phyloP scores from a whole-genome alignment of 2,113 vertebrate genomes.

The Chloebia gouldiae region DNA sequence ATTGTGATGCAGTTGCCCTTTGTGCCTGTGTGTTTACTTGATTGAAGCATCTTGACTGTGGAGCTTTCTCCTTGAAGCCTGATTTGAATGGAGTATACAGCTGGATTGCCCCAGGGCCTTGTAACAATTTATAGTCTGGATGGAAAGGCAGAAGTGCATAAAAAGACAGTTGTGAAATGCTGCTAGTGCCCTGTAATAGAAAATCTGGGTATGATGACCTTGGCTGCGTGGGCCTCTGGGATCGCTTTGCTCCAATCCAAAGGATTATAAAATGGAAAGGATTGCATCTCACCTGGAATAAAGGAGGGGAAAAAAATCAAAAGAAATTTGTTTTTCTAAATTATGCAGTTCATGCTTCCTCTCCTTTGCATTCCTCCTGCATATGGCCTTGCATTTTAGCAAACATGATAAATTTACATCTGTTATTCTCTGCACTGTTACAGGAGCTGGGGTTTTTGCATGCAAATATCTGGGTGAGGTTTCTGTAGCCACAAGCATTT shows the following conservation, averaged over 20 bases:
- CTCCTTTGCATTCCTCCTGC: not conserved
- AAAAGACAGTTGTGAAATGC: constrained; percentile 61
- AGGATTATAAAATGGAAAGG: constrained; percentile 8
- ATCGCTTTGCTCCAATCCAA: not conserved
- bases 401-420: not conserved
- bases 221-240: constrained; percentile 40
- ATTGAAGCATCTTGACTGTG: constrained; percentile 61
- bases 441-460: constrained; percentile 16
- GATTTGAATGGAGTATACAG: constrained; percentile 58
- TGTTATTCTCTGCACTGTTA: not conserved
- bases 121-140: constrained; percentile 57
- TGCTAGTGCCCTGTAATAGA: constrained; percentile 40
- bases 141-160: constrained; percentile 66
- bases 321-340: not conserved
- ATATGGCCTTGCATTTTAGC: not conserved
- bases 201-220: constrained; percentile 57
- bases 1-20: constrained; percentile 60
- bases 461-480: constrained; percentile 43
- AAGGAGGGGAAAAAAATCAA: not conserved
- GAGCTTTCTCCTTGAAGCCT: constrained; percentile 60
- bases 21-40: constrained; percentile 66
- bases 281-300: not conserved
- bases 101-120: constrained; percentile 65
- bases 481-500: constrained; percentile 41
- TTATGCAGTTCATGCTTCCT: not conserved